Percentiles rank a stretch among this genome's conserved stretches.
These are phyloP conservation scores for Pterophyllum scalare DNA, from an alignment of 2,113 vertebrate species.

Conservation along the genomic window DNA sequence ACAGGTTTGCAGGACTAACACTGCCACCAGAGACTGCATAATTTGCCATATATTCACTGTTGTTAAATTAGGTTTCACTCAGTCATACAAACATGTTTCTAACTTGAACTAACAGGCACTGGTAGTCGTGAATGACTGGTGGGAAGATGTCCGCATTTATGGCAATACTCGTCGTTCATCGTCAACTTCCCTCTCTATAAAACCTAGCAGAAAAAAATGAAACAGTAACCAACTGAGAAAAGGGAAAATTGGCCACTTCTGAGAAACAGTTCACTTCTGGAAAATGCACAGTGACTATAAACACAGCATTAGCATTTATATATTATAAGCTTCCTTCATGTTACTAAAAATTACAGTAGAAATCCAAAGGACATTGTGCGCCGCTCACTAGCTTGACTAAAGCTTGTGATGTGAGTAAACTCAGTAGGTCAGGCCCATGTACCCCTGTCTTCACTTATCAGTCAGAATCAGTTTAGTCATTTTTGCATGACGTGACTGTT, in stretches of 20 bases:
- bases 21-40: neutral
- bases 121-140: constrained; percentile 17
- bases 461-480: neutral
- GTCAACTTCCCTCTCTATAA: constrained; percentile 9
- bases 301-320: neutral
- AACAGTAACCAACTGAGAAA: constrained; percentile 36
- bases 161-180: constrained; percentile 10
- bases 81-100: neutral
- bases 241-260: neutral
- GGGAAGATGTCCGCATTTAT: constrained; percentile 18
- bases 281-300: neutral
- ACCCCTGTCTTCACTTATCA: neutral
- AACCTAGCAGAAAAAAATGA: constrained; percentile 49
- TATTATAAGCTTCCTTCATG: neutral
- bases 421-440: neutral
- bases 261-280: constrained; percentile 16
- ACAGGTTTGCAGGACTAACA: neutral
- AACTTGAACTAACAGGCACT: neutral
- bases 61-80: neutral
- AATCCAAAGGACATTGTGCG: neutral
- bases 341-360: neutral
- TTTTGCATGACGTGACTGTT: neutral
- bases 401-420: constrained; percentile 2
- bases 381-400: neutral
- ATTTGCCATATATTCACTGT: neutral